A percentile compares a stretch with the other conserved stretches of the same genome.
Evolutionary conservation across 2,888 invertebrate genomes (phyloP).

Genomic region (Eupithecia inturbata): DNA sequence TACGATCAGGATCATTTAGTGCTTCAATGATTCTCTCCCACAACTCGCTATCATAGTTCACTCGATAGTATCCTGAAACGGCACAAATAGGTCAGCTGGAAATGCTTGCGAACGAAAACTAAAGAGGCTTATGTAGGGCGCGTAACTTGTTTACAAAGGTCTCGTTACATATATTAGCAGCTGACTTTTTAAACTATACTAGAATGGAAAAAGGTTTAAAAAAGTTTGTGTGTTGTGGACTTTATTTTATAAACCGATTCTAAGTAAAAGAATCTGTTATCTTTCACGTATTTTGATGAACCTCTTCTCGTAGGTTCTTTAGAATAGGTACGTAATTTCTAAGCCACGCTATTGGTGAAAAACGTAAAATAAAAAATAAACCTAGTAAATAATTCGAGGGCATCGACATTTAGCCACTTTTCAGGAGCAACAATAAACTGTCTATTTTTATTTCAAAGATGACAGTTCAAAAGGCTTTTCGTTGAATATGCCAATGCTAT

Average conservation of each 20-base stretch:
- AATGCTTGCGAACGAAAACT: conserved; percentile 7
- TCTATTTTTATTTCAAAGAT: too few relatives aligned
- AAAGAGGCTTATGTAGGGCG: conserved; percentile 4
- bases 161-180: neutral
- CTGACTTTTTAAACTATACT: neutral
- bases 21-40: conserved; percentile 87
- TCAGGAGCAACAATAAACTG: too few relatives aligned
- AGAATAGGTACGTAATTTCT: too few relatives aligned
- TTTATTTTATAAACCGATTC: neutral
- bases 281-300: too few relatives aligned
- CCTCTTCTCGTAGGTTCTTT: too few relatives aligned
- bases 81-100: conserved; percentile 15
- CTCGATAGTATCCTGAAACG: conserved; percentile 85
- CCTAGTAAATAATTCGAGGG: too few relatives aligned
- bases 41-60: conserved; percentile 86
- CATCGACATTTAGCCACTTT: too few relatives aligned
- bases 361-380: too few relatives aligned
- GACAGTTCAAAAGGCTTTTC: too few relatives aligned
- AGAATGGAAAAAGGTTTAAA: neutral
- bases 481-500: too few relatives aligned
- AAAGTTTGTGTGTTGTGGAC: neutral
- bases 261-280: too few relatives aligned
- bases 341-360: too few relatives aligned
- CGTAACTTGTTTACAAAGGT: conserved; percentile 2
- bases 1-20: conserved; percentile 80